Conservation (phyloP, 2,888 invertebrate species). For the Amphipoea oculea region DNA sequence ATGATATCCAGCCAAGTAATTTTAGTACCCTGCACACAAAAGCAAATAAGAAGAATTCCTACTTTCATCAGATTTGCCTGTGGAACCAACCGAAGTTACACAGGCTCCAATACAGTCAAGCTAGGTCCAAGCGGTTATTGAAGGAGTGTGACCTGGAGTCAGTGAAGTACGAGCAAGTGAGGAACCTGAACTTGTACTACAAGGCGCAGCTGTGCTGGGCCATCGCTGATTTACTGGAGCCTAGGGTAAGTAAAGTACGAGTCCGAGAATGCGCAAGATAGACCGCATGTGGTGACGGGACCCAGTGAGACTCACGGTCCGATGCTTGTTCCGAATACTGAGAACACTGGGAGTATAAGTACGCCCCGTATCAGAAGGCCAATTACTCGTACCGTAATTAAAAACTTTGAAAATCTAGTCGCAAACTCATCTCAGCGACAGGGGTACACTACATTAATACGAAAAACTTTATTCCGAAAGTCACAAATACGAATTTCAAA, state of each 20-base stretch:
- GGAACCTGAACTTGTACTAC: conserved; percentile 76
- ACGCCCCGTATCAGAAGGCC: neutral
- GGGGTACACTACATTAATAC: too few relatives aligned
- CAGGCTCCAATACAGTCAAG: conserved; percentile 72
- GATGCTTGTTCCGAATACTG: neutral
- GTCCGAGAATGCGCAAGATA: neutral
- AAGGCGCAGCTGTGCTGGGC: conserved; percentile 87
- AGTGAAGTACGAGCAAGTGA: conserved; percentile 71
- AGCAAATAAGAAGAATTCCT: neutral
- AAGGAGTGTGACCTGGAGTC: conserved; percentile 76
- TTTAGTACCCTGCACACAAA: neutral
- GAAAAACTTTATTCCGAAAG: too few relatives aligned
- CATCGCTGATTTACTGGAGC: conserved; percentile 81
- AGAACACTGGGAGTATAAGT: neutral
- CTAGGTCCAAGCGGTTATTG: conserved; percentile 72
- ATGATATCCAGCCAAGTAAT: neutral
- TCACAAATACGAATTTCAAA: too few relatives aligned
- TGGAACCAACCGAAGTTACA: conserved; percentile 75
- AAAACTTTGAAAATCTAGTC: neutral
- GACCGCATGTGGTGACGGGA: neutral
- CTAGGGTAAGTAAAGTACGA: conserved; percentile 72
- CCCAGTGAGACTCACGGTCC: neutral
- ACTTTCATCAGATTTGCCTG: conserved; percentile 75
- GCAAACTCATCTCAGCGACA: neutral
- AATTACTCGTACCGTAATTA: neutral